Conservation (phyloP, 2,888 invertebrate species). For the Operophtera brumata region DNA sequence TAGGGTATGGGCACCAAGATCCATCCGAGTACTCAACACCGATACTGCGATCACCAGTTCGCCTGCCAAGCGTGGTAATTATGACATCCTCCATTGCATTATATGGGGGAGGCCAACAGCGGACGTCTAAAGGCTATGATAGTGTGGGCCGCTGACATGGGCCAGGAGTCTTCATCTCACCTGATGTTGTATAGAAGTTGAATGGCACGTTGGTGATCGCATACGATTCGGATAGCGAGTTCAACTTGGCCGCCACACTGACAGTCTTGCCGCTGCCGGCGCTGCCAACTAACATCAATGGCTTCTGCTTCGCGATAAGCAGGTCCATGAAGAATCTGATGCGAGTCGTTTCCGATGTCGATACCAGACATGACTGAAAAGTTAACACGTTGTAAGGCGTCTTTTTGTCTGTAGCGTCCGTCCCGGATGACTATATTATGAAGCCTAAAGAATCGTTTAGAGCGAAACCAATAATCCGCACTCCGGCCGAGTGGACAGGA, state of each 20-base stretch:
- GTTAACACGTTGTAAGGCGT: constrained; percentile 16
- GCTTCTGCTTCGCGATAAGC: constrained; percentile 87
- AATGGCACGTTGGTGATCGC: constrained; percentile 94
- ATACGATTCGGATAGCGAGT: constrained; percentile 86
- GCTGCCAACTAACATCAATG: constrained; percentile 94
- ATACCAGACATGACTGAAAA: constrained; percentile 88
- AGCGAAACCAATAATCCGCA: no score
- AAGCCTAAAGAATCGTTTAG: no score
- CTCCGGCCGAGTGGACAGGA: no score
- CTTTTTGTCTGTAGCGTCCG: no score
- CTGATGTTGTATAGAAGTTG: constrained; percentile 96
- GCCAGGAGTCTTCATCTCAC: constrained; percentile 50
- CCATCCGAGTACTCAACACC: no score
- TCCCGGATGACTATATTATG: no score
- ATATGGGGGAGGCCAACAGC: no score
- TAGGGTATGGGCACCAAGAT: no score
- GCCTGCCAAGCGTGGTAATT: no score
- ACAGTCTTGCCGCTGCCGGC: constrained; percentile 97
- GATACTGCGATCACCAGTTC: no score
- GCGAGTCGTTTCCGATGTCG: constrained; percentile 94
- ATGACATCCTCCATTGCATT: no score
- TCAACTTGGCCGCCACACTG: constrained; percentile 91
- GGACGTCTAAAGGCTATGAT: no score
- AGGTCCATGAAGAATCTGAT: constrained; percentile 93
- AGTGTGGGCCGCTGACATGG: background rate